phyloP scores from a whole-genome alignment of 1,140 invertebrate species.

The Gonioctena quinquepunctata region DNA sequence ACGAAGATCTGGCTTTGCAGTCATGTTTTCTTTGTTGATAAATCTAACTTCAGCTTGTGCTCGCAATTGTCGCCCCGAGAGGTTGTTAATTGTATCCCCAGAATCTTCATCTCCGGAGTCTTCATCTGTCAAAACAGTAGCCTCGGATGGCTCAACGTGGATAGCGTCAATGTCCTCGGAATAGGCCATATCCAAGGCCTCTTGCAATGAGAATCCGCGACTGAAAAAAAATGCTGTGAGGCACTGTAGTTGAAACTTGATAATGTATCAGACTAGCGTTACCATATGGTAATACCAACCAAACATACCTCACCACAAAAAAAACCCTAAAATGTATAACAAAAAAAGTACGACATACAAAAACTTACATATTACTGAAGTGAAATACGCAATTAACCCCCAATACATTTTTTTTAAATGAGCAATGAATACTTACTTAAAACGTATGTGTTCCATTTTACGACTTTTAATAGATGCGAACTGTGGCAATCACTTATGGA shows the following conservation, averaged over 20 bases:
- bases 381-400: too few relatives aligned
- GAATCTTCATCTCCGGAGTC: background rate
- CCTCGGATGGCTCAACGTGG: background rate
- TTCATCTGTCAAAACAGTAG: background rate
- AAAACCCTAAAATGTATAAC: too few relatives aligned
- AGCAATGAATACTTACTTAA: too few relatives aligned
- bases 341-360: too few relatives aligned
- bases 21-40: background rate
- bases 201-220: constrained; percentile 21
- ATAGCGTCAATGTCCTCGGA: background rate
- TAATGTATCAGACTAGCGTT: background rate
- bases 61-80: background rate
- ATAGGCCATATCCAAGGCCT: constrained; percentile 25
- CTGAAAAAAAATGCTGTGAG: constrained; percentile 9
- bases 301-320: background rate
- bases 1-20: too few relatives aligned
- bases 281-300: background rate
- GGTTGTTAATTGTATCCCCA: background rate
- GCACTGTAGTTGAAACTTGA: background rate
- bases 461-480: too few relatives aligned
- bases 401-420: too few relatives aligned
- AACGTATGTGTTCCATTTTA: too few relatives aligned
- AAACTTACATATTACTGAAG: too few relatives aligned
- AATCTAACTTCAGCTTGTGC: background rate
- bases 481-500: too few relatives aligned